Evolutionary conservation across 2,113 vertebrate species (phyloP), one percentile per base, ranked within the genome.

Genomic region (Mobula hypostoma): DNA sequence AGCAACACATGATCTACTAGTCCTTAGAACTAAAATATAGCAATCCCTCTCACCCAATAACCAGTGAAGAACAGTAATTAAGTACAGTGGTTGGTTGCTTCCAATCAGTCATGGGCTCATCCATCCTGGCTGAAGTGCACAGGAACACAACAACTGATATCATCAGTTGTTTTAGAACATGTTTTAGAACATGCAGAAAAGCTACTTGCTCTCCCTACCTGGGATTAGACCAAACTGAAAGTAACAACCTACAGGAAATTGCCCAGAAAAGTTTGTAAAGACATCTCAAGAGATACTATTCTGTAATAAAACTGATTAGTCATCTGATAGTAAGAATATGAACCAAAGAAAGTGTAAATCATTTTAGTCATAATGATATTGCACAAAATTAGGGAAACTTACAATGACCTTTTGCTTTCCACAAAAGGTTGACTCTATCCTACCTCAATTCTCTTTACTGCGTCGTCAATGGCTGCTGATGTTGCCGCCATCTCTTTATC

Each of bases 401-500:
- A 36, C 29, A 48, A 8, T 90, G 72, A 74, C 21, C 21, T 21
- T 66, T 15, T 90, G 29, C 27, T 68, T 90, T 66, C 27, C 15
- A 19, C 27, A 2, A 48, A n/a, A 88, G 12, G 15, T 63, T 7
- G 58, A 66, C 32, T 15, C 29, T 68, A 7, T 14, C 29, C 5
- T 95, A 99, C 99, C 96, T 99, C 98, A 27, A 99, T 99, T 95
- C 98, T 97, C 94, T 97, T 97, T 29, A 99, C 99, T 0, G 99
- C 99, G 2, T 98, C 98, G 94, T 99, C 99, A 0, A 99, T 99
- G 2, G 99, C 99, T 0, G 97, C 97, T 0, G 98, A 98, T 0
- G 99, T 99, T 91, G 98, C 97, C 0, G 98, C 97, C 99, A 99
- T 99, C 96, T 99, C 99, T 95, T 99, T 99, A 95, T 99, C 99